These are phyloP conservation scores for Avahi laniger DNA, from an alignment of 2,797 vertebrate species.

Conservation along the genomic window DNA sequence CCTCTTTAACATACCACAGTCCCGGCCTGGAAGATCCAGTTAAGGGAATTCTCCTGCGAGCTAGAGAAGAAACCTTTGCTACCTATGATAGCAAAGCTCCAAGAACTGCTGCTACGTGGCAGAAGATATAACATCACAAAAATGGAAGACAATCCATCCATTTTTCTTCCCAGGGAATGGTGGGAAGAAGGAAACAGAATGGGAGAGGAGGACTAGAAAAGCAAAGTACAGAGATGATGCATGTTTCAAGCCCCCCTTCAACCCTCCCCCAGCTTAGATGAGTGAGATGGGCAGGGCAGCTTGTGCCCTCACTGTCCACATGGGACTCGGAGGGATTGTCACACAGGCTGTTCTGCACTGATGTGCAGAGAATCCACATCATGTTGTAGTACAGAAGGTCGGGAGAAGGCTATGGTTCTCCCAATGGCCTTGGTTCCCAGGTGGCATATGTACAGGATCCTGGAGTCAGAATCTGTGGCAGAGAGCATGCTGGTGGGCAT, in stretches of 20 bases:
- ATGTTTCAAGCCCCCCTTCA: background rate
- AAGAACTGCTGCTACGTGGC: background rate
- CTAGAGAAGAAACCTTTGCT: slow-evolving; percentile 1
- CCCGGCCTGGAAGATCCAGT: background rate
- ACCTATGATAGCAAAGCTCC: background rate
- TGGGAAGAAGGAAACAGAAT: background rate
- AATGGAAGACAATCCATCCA: background rate
- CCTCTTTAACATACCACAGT: background rate
- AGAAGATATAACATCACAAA: background rate
- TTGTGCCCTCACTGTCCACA: background rate
- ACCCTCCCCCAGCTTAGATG: background rate
- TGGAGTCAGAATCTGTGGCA: background rate
- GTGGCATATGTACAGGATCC: background rate
- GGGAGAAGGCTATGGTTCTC: background rate
- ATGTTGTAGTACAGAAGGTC: too few relatives aligned
- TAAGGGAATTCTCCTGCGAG: background rate
- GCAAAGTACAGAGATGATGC: background rate
- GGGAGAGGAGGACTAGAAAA: background rate
- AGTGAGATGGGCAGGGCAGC: background rate
- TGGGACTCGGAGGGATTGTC: background rate
- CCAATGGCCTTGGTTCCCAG: background rate
- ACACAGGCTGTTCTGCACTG: background rate
- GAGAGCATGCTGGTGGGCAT: background rate
- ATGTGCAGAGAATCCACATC: background rate
- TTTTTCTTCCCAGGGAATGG: background rate